Evolutionary conservation across 2,797 vertebrate genomes (phyloP).

Genomic region (Characodon lateralis): DNA sequence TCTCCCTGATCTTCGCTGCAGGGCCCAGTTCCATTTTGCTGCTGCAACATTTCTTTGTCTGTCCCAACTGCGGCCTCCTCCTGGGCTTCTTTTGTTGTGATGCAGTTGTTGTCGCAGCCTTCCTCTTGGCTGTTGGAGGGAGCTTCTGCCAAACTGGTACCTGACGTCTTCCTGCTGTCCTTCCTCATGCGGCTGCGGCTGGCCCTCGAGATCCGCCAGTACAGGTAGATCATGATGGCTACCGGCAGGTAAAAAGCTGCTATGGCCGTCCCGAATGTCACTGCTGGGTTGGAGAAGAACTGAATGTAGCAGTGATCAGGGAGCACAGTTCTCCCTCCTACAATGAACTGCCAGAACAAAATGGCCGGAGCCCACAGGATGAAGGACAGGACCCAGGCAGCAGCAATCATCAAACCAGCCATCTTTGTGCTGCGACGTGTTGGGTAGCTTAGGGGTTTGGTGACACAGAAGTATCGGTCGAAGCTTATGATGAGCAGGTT

Average conservation of each 20-base stretch:
- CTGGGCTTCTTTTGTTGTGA: constrained; percentile 50
- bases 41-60: constrained; percentile 80
- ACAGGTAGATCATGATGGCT: constrained; percentile 95
- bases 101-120: constrained; percentile 76
- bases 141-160: constrained; percentile 78
- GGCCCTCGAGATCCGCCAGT: constrained; percentile 93
- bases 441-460: constrained; percentile 95
- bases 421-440: constrained; percentile 93
- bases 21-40: constrained; percentile 54
- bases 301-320: constrained; percentile 89
- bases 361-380: constrained; percentile 96
- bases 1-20: constrained; percentile 63
- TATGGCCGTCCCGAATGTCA: constrained; percentile 95
- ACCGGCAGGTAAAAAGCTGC: constrained; percentile 97
- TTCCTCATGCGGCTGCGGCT: constrained; percentile 89
- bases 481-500: constrained; percentile 99
- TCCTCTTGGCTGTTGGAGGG: constrained; percentile 81
- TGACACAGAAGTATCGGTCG: constrained; percentile 98
- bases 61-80: constrained; percentile 62
- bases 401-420: constrained; percentile 95
- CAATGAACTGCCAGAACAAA: constrained; percentile 97
- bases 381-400: constrained; percentile 94
- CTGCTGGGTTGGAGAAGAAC: constrained; percentile 93
- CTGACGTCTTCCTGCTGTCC: constrained; percentile 72
- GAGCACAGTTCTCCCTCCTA: constrained; percentile 87